Evolutionary conservation across 2,113 vertebrate genomes (phyloP).

Genomic region (Tauraco erythrolophus): DNA sequence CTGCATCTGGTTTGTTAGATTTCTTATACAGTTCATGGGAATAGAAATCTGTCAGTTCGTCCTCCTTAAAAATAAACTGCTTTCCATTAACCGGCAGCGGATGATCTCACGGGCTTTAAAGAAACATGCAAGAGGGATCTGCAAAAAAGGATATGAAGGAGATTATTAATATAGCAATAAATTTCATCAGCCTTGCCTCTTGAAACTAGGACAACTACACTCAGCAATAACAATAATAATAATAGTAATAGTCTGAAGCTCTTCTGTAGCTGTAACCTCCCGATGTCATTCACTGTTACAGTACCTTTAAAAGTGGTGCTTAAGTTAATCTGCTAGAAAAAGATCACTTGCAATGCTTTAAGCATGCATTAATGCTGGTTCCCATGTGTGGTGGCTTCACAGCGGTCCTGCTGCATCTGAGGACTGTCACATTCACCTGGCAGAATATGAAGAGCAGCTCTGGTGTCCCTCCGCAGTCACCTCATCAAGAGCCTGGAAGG

Average conservation of each 20-base stretch:
- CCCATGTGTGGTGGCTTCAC: neutral
- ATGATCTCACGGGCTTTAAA: conserved; percentile 43
- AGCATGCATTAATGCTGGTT: neutral
- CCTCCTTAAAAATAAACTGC: conserved; percentile 48
- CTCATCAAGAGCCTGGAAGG: neutral
- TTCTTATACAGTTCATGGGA: conserved; percentile 37
- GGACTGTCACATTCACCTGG: neutral
- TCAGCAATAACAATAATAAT: neutral
- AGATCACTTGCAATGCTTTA: neutral
- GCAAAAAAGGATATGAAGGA: neutral
- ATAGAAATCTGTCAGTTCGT: conserved; percentile 39
- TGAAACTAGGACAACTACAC: neutral
- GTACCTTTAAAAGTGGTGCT: neutral
- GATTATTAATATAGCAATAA: conserved; percentile 37
- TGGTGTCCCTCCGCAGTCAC: neutral
- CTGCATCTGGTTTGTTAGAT: conserved; percentile 42
- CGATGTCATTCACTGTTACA: neutral
- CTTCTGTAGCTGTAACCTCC: neutral
- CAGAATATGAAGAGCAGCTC: neutral
- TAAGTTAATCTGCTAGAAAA: neutral
- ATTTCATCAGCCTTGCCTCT: neutral
- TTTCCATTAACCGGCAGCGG: conserved; percentile 32
- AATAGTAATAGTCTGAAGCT: neutral
- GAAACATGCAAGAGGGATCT: neutral
- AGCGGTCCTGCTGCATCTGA: neutral